Evolutionary conservation across 2,797 vertebrate species (phyloP), one percentile per base, ranked within the genome.

Genomic region (Rhabdomys pumilio): DNA sequence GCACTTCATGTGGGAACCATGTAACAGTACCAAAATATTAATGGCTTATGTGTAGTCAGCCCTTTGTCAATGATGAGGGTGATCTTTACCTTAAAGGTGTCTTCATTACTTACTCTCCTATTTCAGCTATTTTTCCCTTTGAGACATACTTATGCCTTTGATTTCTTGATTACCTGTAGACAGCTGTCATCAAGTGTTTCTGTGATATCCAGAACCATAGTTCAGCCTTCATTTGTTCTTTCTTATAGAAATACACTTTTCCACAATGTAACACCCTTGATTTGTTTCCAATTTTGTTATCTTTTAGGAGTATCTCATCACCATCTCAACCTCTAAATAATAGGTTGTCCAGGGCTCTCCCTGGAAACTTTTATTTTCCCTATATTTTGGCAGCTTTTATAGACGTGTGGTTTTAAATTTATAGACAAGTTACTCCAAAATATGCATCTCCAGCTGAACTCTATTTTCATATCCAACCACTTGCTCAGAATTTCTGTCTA

Each of bases 271-370:
- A 72, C 3, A 31, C n/a, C 67, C 22, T 96, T 90, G 55, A 34
- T 53, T 73, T n/a, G 77, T 22, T 91, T 95, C 57, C 76, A 95
- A 84, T 88, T 77, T 47, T 61, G 82, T 96, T 13, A 31, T 14
- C 31, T 90, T 92, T 84, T 82, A 59, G 1, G 0, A 86, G 29
- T 53, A n/a, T 93, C 50, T 67, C 41, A n/a, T 86, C 76, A 89
- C 72, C 53, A 72, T 87, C 76, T 41, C 38, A 93, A 24, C 31
- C 57, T 95, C 84, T 86, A 84, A 92, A 53, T 29, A 29, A 61
- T 67, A 14, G 73, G 8, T 72, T 9, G 11, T 82, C 20, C 53
- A 67, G 84, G 19, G 29, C 11, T 22, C 17, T 34, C 26, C 22
- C 55, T 59, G 0, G 4, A 10, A 65, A n/a, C 8, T n/a, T 41